Conservation (phyloP, 2,113 vertebrate species). For the pig (Sus scrofa) region T2T-Sscrofa CM000814.6:118131001-118131500, state of each 20-base stretch:
- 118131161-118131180: background rate
- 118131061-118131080: too few species aligned
- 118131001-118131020: too few species aligned
- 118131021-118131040: too few species aligned
- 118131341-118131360: background rate
- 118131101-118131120: background rate
- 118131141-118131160: background rate
- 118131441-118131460: background rate
- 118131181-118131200: background rate
- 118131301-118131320: background rate
- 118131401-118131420: background rate
- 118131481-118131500: background rate
- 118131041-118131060: too few species aligned
- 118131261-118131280: background rate
- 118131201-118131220: background rate
- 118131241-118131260: background rate
- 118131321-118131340: background rate
- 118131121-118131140: background rate
- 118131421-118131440: background rate
- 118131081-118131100: constrained; percentile 36
- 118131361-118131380: background rate
- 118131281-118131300: background rate
- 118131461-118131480: background rate
- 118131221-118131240: background rate
- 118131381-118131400: background rate